Evolutionary conservation across 2,888 invertebrate species (phyloP), one percentile per base, ranked within the genome.

Genomic region (Luperina testacea): DNA sequence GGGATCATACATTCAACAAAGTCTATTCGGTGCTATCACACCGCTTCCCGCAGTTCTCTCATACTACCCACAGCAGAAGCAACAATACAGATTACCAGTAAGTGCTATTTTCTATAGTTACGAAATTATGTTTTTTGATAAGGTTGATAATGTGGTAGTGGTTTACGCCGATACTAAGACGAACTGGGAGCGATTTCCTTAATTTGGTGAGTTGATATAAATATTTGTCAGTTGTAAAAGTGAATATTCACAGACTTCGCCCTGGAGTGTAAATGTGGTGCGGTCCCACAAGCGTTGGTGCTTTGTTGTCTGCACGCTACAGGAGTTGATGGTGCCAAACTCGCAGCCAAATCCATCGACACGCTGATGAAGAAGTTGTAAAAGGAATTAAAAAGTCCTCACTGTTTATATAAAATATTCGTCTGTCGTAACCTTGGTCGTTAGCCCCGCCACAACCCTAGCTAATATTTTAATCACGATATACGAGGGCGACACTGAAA

Each of bases 1-100:
- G 70, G 96, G 97, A 15, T 97, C 97, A 15, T 97, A 94, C 84
- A 94, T 97, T 38, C 97, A 97, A 81, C 97, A 97, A 87, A 97
- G 97, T 90, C 90, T 97, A 87, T 96, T 96, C 70, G 96, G 97
- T 75, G 93, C 95, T 24, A 94, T 94, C 79, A 96, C 95, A 5
- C 96, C 95, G 2, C 89, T 95, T 71, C 96, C 97, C 0, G 96
- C 96, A 0, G 96, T 96, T 17, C 92, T 96, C 3, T 97, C 97
- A 0, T 96, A 94, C 87, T 97, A 96, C 78, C 97, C 97, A 68
- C 96, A 95, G 81, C 94, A 94, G 79, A 93, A 90, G 67, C 94
- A 93, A 70, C 94, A 94, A 27, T 97, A 94, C 86, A 93, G 95
- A 84, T 87, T 97, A 75, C 97, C 96, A 59, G 97, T 96, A 81